A percentile compares a stretch with the other conserved stretches of the same genome.
These are phyloP conservation scores for Elephas maximus DNA, from an alignment of 2,113 vertebrate species.

Conservation along the genomic window DNA sequence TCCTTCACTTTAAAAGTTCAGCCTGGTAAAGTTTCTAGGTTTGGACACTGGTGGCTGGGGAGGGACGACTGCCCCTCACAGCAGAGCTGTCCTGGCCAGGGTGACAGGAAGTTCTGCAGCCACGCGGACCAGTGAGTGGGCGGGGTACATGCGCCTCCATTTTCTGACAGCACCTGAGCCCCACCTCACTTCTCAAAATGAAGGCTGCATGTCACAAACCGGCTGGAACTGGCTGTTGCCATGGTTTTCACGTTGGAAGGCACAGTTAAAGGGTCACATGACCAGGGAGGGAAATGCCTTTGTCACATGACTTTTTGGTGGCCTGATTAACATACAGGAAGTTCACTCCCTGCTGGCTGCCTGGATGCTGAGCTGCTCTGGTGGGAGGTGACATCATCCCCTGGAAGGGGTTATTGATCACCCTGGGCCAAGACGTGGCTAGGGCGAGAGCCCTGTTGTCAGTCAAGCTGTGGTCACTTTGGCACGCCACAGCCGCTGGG, in stretches of 20 bases:
- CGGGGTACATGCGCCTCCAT: conserved; percentile 87
- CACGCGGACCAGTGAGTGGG: conserved; percentile 66
- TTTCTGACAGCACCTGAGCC: conserved; percentile 93
- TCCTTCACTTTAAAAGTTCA: conserved; percentile 33
- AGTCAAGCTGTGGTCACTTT: neutral
- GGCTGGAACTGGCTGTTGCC: conserved; percentile 94
- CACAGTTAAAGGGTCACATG: conserved; percentile 93
- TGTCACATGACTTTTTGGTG: conserved; percentile 91
- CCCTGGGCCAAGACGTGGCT: neutral
- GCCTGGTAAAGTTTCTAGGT: conserved; percentile 51
- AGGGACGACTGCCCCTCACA: neutral
- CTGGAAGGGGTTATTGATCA: neutral
- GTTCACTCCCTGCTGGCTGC: conserved; percentile 83
- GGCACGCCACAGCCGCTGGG: neutral
- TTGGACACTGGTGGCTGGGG: conserved; percentile 60
- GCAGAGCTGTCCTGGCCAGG: neutral
- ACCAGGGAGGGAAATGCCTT: conserved; percentile 90
- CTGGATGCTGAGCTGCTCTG: conserved; percentile 76
- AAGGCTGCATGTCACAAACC: conserved; percentile 94
- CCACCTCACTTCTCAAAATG: conserved; percentile 94
- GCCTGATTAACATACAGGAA: conserved; percentile 90
- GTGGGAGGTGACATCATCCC: conserved; percentile 45
- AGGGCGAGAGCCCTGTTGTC: neutral
- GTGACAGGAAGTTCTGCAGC: conserved; percentile 86
- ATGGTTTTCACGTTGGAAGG: conserved; percentile 93